These are phyloP conservation scores for Hirtodrosophila histrioides DNA, from an alignment of 2,888 invertebrate genomes.

Conservation along the genomic window DNA sequence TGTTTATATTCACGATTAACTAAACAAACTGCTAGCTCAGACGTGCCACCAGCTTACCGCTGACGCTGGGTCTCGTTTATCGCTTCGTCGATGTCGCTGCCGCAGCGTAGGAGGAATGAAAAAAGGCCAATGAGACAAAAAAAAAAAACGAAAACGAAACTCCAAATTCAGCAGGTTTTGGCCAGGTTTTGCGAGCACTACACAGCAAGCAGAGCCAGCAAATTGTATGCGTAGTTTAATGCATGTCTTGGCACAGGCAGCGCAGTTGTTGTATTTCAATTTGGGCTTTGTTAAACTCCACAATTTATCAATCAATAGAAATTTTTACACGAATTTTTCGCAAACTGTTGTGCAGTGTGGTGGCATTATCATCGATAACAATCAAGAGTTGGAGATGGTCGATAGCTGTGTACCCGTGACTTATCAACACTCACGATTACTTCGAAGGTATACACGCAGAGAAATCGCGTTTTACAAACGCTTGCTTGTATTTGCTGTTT, in stretches of 20 bases:
- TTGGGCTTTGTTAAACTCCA: slow-evolving; percentile 27
- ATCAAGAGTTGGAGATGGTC: slow-evolving; percentile 33
- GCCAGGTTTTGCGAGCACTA: slow-evolving; percentile 35
- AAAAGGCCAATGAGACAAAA: slow-evolving; percentile 49
- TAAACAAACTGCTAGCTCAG: slow-evolving; percentile 52
- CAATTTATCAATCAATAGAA: slow-evolving; percentile 58
- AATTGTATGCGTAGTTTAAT: slow-evolving; percentile 25
- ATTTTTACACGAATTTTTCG: slow-evolving; percentile 65
- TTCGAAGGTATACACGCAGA: background rate
- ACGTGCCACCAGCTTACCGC: slow-evolving; percentile 23
- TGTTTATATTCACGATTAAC: slow-evolving; percentile 62
- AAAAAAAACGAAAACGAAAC: slow-evolving; percentile 30
- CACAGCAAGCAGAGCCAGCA: slow-evolving; percentile 40
- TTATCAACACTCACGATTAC: slow-evolving; percentile 9
- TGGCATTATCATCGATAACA: slow-evolving; percentile 62
- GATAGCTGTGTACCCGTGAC: slow-evolving; percentile 20
- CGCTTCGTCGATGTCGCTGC: slow-evolving; percentile 36
- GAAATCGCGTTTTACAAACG: no score
- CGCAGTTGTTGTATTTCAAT: slow-evolving; percentile 23
- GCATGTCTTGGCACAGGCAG: slow-evolving; percentile 40
- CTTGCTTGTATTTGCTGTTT: no score
- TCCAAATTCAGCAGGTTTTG: slow-evolving; percentile 31
- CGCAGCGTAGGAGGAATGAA: slow-evolving; percentile 49
- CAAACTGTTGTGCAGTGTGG: slow-evolving; percentile 74
- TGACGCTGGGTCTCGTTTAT: slow-evolving; percentile 30